Percentiles rank a stretch among this genome's conserved stretches.
Evolutionary conservation across 2,113 vertebrate species (phyloP).

Genomic region (Laticauda colubrina): DNA sequence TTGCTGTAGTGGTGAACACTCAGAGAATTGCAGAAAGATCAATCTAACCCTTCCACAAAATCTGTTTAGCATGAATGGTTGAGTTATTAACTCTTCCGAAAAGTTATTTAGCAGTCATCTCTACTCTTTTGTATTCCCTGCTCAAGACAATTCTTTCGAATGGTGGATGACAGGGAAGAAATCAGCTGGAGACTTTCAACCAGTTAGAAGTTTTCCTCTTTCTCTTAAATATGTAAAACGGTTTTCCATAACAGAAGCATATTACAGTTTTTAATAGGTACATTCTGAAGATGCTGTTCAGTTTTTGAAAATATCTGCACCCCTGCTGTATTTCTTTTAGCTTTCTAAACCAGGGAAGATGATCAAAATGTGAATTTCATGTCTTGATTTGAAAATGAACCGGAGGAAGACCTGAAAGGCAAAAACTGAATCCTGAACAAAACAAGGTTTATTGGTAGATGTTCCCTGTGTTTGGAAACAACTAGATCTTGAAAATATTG

Average conservation of each 20-base stretch:
- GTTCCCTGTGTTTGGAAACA: background rate
- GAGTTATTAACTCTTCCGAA: background rate
- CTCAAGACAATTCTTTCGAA: background rate
- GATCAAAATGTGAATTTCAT: background rate
- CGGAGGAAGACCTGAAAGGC: background rate
- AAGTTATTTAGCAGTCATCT: background rate
- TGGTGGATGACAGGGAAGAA: background rate
- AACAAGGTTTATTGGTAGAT: background rate
- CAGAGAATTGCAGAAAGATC: background rate
- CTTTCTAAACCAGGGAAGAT: background rate
- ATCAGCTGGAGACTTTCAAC: slow-evolving; percentile 19
- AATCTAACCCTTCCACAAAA: background rate
- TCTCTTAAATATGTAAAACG: background rate
- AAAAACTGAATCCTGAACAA: background rate
- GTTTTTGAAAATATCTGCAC: background rate
- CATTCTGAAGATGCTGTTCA: background rate
- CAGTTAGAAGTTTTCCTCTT: background rate
- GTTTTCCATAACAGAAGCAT: background rate
- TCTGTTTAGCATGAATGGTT: background rate
- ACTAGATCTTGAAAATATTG: background rate
- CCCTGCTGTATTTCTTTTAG: background rate
- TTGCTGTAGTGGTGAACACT: background rate
- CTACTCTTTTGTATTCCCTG: background rate
- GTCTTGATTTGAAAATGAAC: background rate
- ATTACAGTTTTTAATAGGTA: background rate